Conservation (phyloP, 2,797 vertebrate genomes). For the Sebastes oblongus region DNA sequence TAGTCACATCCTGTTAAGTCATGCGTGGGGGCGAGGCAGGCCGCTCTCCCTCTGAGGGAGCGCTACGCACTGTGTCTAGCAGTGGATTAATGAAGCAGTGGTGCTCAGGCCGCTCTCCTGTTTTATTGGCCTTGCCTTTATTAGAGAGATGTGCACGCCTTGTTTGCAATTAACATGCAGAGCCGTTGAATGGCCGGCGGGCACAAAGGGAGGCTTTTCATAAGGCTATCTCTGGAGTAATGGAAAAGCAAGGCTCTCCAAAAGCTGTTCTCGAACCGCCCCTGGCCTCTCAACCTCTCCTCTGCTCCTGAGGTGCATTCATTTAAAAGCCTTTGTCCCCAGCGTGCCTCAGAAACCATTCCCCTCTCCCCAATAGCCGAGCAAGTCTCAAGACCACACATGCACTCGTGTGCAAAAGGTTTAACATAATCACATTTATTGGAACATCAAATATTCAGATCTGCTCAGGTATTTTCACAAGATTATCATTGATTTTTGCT, state of each 20-base stretch:
- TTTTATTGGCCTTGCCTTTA: conserved; percentile 81
- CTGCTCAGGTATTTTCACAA: conserved; percentile 24
- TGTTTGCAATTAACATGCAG: conserved; percentile 84
- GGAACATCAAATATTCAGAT: conserved; percentile 53
- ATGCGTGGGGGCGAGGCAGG: conserved; percentile 61
- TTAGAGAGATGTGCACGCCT: conserved; percentile 80
- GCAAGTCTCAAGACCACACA: conserved; percentile 74
- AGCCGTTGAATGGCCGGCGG: conserved; percentile 76
- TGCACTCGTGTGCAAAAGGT: conserved; percentile 66
- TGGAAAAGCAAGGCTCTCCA: conserved; percentile 81
- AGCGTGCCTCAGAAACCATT: conserved; percentile 70
- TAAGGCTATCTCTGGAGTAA: conserved; percentile 79
- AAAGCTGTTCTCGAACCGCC: conserved; percentile 75
- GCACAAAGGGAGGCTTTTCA: conserved; percentile 81
- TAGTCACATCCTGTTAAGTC: conserved; percentile 76
- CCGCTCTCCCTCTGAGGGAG: conserved; percentile 61
- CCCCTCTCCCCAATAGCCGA: conserved; percentile 58
- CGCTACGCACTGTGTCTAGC: conserved; percentile 55
- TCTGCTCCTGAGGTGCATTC: conserved; percentile 80
- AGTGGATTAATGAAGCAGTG: conserved; percentile 79
- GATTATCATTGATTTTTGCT: conserved; percentile 20
- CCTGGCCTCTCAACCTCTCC: conserved; percentile 79
- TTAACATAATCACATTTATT: conserved; percentile 59
- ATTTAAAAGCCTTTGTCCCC: conserved; percentile 83
- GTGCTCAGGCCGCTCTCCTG: conserved; percentile 71